Conservation (phyloP, 64 coral and sea anemone genomes). For the Pocillopora verrucosa region DNA sequence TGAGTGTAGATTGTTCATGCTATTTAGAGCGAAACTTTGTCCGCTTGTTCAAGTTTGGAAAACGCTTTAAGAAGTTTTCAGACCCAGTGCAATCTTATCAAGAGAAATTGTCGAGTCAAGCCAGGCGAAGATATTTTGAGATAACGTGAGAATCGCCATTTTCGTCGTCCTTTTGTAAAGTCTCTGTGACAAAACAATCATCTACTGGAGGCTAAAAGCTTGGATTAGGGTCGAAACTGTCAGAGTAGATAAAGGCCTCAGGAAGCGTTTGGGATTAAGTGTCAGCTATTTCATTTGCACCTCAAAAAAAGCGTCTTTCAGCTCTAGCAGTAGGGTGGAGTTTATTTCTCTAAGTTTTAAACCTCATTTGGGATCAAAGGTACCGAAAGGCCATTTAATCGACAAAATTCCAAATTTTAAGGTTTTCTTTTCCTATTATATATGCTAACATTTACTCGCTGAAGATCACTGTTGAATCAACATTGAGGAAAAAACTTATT, state of each 20-base stretch:
- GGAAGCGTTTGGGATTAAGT: background rate
- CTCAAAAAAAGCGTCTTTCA: background rate
- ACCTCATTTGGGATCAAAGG: background rate
- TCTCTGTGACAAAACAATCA: background rate
- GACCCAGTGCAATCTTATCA: background rate
- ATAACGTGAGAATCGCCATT: background rate
- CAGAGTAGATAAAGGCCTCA: background rate
- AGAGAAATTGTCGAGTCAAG: background rate
- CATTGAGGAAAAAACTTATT: background rate
- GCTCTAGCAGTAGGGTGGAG: background rate
- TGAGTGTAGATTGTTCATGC: conserved; percentile 3
- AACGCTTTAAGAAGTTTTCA: background rate
- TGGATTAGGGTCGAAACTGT: conserved; percentile 19
- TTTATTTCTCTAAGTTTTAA: background rate
- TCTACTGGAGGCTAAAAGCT: background rate
- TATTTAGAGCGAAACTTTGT: background rate
- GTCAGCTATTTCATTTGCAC: background rate
- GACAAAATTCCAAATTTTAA: background rate
- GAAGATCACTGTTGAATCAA: background rate
- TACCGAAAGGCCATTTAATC: background rate
- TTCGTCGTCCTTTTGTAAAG: background rate
- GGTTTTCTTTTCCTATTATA: background rate
- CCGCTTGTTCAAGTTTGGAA: background rate
- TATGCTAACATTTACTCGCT: background rate
- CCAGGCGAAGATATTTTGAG: background rate